Percentiles rank a stretch among this genome's conserved stretches.
phyloP scores from a whole-genome alignment of 2,797 vertebrate species.

The Catamblyrhynchus diadema region DNA sequence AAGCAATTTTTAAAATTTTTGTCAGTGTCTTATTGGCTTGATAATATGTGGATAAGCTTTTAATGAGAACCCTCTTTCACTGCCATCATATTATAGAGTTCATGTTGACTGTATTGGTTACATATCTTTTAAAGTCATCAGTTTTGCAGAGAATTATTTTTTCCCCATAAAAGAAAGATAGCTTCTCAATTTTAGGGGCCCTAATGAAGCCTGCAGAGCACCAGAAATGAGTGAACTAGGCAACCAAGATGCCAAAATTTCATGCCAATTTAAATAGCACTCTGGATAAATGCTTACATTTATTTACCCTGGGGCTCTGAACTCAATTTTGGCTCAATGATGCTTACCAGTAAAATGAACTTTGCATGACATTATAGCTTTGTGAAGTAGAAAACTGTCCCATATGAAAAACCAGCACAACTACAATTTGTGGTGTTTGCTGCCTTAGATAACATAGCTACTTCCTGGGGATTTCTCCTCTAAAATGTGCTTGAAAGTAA shows the following conservation, averaged over 20 bases:
- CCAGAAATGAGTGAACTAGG: neutral
- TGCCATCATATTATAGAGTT: neutral
- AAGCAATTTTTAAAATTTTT: neutral
- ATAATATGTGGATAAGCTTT: neutral
- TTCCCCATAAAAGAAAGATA: neutral
- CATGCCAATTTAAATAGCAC: slow-evolving; percentile 5
- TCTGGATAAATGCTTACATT: neutral
- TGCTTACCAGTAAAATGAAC: slow-evolving; percentile 58
- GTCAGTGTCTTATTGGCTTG: neutral
- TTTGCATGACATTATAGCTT: slow-evolving; percentile 1
- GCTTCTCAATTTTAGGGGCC: neutral
- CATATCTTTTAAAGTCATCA: neutral
- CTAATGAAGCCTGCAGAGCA: neutral
- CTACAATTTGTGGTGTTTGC: neutral
- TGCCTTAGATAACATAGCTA: neutral
- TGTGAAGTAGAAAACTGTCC: slow-evolving; percentile 6
- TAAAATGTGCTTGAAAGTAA: neutral
- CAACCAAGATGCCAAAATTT: slow-evolving; percentile 19
- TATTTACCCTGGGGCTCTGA: neutral
- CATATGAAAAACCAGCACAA: neutral
- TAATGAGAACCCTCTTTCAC: neutral
- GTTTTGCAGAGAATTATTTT: neutral
- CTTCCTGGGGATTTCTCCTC: neutral
- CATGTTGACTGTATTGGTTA: neutral
- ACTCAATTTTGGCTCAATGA: slow-evolving; percentile 55